phyloP scores from a whole-genome alignment of 2,797 vertebrate species.

The Cuniculus paca region DNA sequence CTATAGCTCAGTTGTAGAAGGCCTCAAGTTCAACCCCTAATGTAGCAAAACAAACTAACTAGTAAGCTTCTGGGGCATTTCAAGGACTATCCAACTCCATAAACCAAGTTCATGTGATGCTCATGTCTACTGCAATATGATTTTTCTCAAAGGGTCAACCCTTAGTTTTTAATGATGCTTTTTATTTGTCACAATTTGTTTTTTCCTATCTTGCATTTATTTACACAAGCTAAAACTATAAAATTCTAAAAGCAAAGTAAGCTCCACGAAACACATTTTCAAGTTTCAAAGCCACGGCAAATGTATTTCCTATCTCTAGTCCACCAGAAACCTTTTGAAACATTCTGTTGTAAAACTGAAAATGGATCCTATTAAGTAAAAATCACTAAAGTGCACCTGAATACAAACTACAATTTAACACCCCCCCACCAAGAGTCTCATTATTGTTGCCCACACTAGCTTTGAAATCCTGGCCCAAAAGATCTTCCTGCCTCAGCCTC shows the following conservation, averaged over 20 bases:
- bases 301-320: constrained; percentile 8
- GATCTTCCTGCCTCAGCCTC: neutral
- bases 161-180: neutral
- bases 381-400: neutral
- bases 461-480: neutral
- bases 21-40: neutral
- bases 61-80: neutral
- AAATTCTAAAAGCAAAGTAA: constrained; percentile 28
- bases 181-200: neutral
- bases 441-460: neutral
- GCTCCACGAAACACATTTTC: neutral
- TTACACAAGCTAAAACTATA: neutral
- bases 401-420: neutral
- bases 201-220: neutral
- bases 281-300: constrained; percentile 23
- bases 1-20: neutral
- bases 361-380: neutral
- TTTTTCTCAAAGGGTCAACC: constrained; percentile 7
- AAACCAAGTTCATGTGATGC: neutral
- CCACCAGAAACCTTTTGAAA: constrained; percentile 27
- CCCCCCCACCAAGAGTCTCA: neutral
- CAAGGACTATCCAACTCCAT: neutral
- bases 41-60: neutral
- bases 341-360: constrained; percentile 16
- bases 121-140: neutral